phyloP scores from a whole-genome alignment of 2,888 invertebrate species.

The Torymus texanus region DNA sequence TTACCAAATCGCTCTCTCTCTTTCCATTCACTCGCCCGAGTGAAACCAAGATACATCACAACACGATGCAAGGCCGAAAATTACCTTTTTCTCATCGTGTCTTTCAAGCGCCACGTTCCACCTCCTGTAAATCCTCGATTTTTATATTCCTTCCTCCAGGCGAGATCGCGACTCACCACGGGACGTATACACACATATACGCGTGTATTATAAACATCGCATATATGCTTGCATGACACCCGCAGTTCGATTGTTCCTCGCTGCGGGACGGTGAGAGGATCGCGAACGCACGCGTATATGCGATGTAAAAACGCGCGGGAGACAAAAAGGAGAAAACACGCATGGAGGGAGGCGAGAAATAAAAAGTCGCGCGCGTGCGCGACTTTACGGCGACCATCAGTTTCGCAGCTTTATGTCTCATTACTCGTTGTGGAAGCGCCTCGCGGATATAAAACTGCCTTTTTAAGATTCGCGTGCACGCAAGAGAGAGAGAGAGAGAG shows the following conservation, averaged over 20 bases:
- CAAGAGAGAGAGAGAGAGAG: too few relatives aligned
- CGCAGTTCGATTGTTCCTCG: conserved; percentile 34
- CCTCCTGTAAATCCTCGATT: background rate
- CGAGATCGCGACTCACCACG: background rate
- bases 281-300: background rate
- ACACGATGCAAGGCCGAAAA: too few relatives aligned
- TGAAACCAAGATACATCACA: too few relatives aligned
- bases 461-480: conserved; percentile 37
- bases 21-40: too few relatives aligned
- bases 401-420: conserved; percentile 51
- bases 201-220: background rate
- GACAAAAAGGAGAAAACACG: background rate
- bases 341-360: background rate
- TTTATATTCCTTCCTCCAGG: background rate
- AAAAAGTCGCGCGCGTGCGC: conserved; percentile 17
- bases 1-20: too few relatives aligned
- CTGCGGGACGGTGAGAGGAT: conserved; percentile 13
- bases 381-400: conserved; percentile 33
- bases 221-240: background rate
- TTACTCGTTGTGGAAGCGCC: conserved; percentile 32
- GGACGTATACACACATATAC: background rate
- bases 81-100: too few relatives aligned
- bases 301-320: background rate
- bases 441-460: background rate
- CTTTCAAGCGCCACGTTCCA: too few relatives aligned